phyloP scores from a whole-genome alignment of 2,888 invertebrate genomes.

The Cataglyphis albicans region DNA sequence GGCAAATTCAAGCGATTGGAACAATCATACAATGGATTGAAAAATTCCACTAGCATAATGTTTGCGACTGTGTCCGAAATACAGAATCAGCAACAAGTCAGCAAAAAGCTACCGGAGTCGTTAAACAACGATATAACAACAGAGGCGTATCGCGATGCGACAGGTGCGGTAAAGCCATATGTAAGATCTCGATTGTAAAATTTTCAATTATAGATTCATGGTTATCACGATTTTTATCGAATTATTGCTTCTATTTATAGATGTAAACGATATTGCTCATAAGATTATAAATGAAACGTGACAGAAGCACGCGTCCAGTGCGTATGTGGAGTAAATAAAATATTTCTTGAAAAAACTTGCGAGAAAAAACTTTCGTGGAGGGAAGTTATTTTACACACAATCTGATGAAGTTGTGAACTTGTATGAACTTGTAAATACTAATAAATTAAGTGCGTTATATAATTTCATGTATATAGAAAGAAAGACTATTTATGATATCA shows the following conservation, averaged over 20 bases:
- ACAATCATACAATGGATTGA: constrained; percentile 74
- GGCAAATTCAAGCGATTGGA: constrained; percentile 76
- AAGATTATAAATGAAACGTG: constrained; percentile 33
- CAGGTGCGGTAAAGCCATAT: constrained; percentile 54
- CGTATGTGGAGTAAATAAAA: background rate
- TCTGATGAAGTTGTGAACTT: constrained; percentile 51
- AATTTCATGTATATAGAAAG: constrained; percentile 68
- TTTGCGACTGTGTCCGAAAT: constrained; percentile 56
- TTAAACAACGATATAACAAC: constrained; percentile 52
- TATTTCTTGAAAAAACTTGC: background rate
- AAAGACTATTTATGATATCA: constrained; percentile 62
- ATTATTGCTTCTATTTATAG: constrained; percentile 49
- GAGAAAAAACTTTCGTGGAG: constrained; percentile 41
- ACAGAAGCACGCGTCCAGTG: background rate
- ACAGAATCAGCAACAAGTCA: constrained; percentile 42
- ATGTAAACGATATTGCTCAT: constrained; percentile 21
- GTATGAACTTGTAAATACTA: constrained; percentile 77
- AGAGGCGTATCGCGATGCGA: constrained; percentile 55
- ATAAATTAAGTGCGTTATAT: constrained; percentile 72
- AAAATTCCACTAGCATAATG: constrained; percentile 75
- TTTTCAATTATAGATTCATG: background rate
- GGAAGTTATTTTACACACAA: constrained; percentile 55
- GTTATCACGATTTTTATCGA: background rate
- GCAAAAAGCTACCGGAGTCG: constrained; percentile 44
- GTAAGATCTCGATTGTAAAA: constrained; percentile 7